These are phyloP conservation scores for Collichthys lucidus DNA, from an alignment of 2,113 vertebrate species.

Conservation along the genomic window DNA sequence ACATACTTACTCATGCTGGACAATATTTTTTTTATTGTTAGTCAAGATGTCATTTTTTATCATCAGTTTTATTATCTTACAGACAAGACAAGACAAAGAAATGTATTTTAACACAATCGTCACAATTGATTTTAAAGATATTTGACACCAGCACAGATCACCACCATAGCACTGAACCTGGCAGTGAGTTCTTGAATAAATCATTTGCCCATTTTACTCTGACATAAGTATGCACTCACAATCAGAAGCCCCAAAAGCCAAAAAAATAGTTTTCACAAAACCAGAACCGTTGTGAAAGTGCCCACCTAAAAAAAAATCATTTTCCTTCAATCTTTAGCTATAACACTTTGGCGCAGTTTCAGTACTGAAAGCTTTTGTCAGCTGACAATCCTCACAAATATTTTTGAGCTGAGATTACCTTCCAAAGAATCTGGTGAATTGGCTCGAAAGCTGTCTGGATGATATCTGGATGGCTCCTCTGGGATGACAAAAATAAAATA, in stretches of 20 bases:
- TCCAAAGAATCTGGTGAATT: background rate
- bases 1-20: constrained; percentile 6
- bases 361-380: constrained; percentile 17
- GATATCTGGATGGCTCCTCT: background rate
- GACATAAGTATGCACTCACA: constrained; percentile 1
- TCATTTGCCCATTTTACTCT: constrained; percentile 3
- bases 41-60: background rate
- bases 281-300: constrained; percentile 33
- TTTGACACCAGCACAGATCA: background rate
- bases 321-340: constrained; percentile 7
- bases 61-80: background rate
- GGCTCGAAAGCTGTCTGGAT: background rate
- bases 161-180: constrained; percentile 3
- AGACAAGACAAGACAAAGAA: background rate
- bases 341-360: background rate
- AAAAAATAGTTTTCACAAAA: constrained; percentile 1
- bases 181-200: constrained; percentile 7
- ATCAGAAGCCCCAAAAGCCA: constrained; percentile 25
- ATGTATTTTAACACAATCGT: constrained; percentile 21
- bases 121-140: background rate
- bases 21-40: constrained; percentile 21
- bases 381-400: background rate
- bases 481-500: background rate
- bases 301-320: background rate
- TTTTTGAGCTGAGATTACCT: constrained; percentile 13